These are phyloP conservation scores for Xanthorhoe designata DNA, from an alignment of 2,888 invertebrate species.

Conservation along the genomic window DNA sequence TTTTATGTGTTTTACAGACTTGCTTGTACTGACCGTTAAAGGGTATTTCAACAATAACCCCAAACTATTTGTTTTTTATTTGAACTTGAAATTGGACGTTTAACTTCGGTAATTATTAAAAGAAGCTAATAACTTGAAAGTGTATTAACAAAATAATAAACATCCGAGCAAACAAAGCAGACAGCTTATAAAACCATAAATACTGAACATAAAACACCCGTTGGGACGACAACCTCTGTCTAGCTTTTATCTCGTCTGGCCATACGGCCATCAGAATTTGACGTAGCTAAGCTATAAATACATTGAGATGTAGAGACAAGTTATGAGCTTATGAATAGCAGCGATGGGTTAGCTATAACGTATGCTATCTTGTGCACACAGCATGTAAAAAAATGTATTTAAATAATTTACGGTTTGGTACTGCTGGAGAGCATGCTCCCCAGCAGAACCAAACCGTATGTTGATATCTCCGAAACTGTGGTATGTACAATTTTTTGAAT, in stretches of 20 bases:
- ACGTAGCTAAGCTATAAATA: background rate
- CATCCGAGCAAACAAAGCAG: background rate
- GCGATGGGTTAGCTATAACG: too few species aligned
- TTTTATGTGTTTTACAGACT: too few species aligned
- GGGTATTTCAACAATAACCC: background rate
- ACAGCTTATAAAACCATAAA: slow-evolving; percentile 2
- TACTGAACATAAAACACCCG: slow-evolving; percentile 13
- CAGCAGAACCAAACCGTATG: too few species aligned
- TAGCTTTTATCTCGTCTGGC: slow-evolving; percentile 14
- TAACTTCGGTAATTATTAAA: background rate
- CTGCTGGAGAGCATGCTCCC: too few species aligned
- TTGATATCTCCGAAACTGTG: too few species aligned
- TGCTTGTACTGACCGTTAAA: too few species aligned
- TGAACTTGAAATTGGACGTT: background rate
- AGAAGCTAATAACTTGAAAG: background rate
- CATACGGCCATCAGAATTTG: slow-evolving; percentile 5
- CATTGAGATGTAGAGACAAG: background rate
- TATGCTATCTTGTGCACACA: too few species aligned
- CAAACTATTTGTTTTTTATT: background rate
- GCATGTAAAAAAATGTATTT: too few species aligned
- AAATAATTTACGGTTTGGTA: too few species aligned
- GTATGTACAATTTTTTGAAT: too few species aligned
- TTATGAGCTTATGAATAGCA: too few species aligned
- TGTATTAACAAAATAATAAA: background rate
- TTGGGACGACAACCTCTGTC: slow-evolving; percentile 19